Percentiles rank a stretch among this genome's conserved stretches.
These are phyloP conservation scores for Lordiphosa collinella DNA, from an alignment of 1,140 invertebrate genomes.

Conservation along the genomic window DNA sequence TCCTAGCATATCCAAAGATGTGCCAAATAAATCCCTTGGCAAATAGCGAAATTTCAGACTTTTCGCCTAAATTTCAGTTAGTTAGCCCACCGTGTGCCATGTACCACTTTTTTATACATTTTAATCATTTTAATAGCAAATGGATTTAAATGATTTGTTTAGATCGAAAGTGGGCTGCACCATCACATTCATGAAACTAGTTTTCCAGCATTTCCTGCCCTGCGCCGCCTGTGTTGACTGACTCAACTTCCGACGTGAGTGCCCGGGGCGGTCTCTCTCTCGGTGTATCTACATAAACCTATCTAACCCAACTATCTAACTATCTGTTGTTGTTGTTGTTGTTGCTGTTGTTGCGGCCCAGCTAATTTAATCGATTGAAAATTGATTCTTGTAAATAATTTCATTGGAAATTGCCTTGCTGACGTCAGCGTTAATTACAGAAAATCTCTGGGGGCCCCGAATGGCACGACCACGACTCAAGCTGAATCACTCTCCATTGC, in stretches of 20 bases:
- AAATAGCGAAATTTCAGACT: too few relatives aligned
- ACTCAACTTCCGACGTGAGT: conserved; percentile 62
- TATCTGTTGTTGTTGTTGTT: too few relatives aligned
- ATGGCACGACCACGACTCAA: conserved; percentile 33
- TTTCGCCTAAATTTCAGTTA: conserved; percentile 23
- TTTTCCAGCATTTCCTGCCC: conserved; percentile 42
- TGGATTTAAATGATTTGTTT: conserved; percentile 68
- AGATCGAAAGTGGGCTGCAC: conserved; percentile 33
- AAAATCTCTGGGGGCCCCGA: conserved; percentile 34
- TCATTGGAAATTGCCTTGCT: conserved; percentile 39
- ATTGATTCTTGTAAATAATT: conserved; percentile 70
- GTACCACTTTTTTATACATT: conserved; percentile 46
- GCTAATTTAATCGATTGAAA: conserved; percentile 67
- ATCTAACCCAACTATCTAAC: too few relatives aligned
- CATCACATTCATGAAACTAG: conserved; percentile 22
- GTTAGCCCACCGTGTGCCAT: conserved; percentile 17
- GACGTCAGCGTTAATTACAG: conserved; percentile 74
- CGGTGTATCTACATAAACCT: too few relatives aligned
- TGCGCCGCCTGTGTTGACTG: conserved; percentile 14
- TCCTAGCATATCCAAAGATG: too few relatives aligned
- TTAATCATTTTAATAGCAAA: conserved; percentile 64
- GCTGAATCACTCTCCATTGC: conserved; percentile 65
- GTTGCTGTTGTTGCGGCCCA: background rate
- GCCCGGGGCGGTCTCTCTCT: too few relatives aligned
- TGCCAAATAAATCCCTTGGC: too few relatives aligned